Evolutionary conservation across 2,113 vertebrate species (phyloP).

Genomic region (Cacatua alba): DNA sequence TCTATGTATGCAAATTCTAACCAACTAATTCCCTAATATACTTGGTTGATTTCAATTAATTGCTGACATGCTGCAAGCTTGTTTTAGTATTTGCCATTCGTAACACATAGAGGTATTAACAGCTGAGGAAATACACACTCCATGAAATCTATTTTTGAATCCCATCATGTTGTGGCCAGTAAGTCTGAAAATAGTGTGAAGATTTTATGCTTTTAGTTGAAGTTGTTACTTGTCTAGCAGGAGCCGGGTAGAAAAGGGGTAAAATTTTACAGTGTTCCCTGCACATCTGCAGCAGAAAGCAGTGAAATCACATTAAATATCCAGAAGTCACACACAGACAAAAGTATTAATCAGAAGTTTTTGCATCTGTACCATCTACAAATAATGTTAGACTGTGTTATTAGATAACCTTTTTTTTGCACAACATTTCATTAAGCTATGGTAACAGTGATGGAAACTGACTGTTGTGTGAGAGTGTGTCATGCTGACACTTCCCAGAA

Average conservation of each 20-base stretch:
- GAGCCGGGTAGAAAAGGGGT: not conserved
- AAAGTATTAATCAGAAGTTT: not conserved
- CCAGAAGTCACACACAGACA: not conserved
- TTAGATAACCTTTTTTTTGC: not conserved
- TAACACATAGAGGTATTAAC: not conserved
- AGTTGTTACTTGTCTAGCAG: not conserved
- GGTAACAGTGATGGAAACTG: not conserved
- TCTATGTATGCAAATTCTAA: not conserved
- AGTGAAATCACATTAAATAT: not conserved
- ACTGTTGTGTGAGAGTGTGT: not conserved
- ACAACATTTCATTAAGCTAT: not conserved
- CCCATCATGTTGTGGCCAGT: not conserved
- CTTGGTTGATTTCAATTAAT: not conserved
- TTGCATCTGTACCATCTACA: not conserved
- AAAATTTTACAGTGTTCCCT: not conserved
- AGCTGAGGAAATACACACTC: not conserved
- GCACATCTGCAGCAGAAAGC: not conserved
- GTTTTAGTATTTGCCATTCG: not conserved
- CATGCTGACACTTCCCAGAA: not conserved
- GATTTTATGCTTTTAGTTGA: not conserved
- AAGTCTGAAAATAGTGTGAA: fast-evolving
- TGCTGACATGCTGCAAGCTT: not conserved
- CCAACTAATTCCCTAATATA: not conserved
- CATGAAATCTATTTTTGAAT: not conserved
- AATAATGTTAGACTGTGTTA: not conserved